Base-by-base conservation (phyloP, 1,140 invertebrate genomes). In the Drosophila ercepeae region DNA sequence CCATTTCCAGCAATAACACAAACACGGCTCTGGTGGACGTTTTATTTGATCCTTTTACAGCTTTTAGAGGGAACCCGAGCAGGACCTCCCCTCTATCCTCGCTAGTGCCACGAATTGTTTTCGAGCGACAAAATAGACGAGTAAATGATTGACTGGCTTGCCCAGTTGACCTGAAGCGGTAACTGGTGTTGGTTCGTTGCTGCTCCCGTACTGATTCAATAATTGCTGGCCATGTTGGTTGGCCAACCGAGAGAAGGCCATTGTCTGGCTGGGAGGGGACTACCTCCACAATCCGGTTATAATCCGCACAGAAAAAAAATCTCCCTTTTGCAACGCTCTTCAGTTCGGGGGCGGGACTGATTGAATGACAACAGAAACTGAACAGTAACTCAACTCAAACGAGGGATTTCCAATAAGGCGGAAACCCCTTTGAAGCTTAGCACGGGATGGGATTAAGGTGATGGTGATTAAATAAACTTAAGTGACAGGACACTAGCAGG, bases 391-490 rank as follows among this genome's bases (percentile, higher is more conserved):
- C 61, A 60, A 68, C 81, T 68, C 46, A 58, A 65, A 75, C 71
- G 49, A 73, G 45, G 74, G 64, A 79, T 60, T 67, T 3, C 3
- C 9, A 11, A 9, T 3, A 1, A 7, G 9, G 8, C 6, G 29
- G 29, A 3, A 32, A 32, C 4, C 29, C 29, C 7, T 8, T 7
- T 27, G 6, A 27, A 27, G 9, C 9, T 1, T 8, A 27, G 7
- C 9, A 8, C 9, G 27, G 7, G 27, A 9, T 27, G 55, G 81
- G 76, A 86, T 81, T 70, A n/a, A n/a, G n/a, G n/a, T n/a, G n/a
- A n/a, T 77, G 67, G 64, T 86, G 88, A 86, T 86, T 86, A 88
- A 88, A 86, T 86, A 88, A 86, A 88, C 27, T 8, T 27, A 27
- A 27, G 9, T 8, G 9, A 8, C 27, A 27, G 27, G 27, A 27